These are phyloP conservation scores for Ramphastos sulfuratus DNA, from an alignment of 2,113 vertebrate genomes.

Conservation along the genomic window DNA sequence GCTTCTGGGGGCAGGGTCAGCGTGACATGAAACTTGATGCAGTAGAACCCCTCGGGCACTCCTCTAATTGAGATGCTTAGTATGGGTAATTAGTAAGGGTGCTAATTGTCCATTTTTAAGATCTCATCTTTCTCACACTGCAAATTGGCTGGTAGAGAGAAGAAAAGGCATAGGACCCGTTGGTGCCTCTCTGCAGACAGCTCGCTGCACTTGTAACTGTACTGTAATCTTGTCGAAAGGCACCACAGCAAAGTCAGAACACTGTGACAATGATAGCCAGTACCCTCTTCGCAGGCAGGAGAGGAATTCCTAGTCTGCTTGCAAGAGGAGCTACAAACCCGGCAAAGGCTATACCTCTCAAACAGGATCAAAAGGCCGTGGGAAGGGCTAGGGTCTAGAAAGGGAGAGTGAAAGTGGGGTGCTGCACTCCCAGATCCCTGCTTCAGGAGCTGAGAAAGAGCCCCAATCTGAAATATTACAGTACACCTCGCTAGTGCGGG, in stretches of 20 bases:
- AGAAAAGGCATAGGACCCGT: neutral
- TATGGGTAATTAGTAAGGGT: constrained; percentile 1
- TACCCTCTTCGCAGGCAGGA: neutral
- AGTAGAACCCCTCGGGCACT: neutral
- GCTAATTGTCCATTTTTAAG: constrained; percentile 23
- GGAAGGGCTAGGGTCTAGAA: neutral
- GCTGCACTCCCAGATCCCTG: neutral
- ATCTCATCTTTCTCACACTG: constrained; percentile 17
- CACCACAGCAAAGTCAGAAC: neutral
- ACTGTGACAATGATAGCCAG: neutral
- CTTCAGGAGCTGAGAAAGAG: neutral
- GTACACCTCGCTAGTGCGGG: neutral
- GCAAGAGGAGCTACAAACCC: neutral
- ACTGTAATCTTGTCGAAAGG: neutral
- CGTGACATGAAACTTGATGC: accelerated
- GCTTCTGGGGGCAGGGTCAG: neutral
- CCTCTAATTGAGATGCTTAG: constrained; percentile 19
- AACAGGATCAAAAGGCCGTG: neutral
- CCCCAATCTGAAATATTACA: neutral
- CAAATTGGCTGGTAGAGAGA: neutral
- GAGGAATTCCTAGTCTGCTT: neutral
- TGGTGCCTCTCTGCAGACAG: neutral
- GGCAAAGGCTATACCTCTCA: neutral
- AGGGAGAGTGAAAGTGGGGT: accelerated
- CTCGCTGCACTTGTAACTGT: neutral